phyloP scores from a whole-genome alignment of 2,888 invertebrate genomes.

The Lycophotia porphyrea region DNA sequence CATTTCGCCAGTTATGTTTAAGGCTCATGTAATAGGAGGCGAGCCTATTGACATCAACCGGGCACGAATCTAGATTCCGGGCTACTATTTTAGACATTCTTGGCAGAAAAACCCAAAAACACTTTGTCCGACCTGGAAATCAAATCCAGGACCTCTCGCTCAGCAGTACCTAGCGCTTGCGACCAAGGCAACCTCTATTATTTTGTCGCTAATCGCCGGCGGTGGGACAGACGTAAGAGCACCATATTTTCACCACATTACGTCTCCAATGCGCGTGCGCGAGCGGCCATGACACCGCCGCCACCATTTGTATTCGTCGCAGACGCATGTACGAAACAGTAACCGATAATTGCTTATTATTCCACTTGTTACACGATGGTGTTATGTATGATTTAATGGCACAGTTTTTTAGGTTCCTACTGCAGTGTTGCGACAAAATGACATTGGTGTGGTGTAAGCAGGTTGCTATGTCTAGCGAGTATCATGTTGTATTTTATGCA shows the following conservation, averaged over 20 bases:
- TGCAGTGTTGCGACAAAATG: constrained; percentile 54
- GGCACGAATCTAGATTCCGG: neutral
- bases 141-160: neutral
- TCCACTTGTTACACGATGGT: constrained; percentile 69
- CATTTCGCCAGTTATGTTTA: neutral
- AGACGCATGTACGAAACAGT: constrained; percentile 58
- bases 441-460: constrained; percentile 28
- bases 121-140: neutral
- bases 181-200: neutral
- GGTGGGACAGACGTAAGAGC: neutral
- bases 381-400: constrained; percentile 66
- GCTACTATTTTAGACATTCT: neutral
- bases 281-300: constrained; percentile 76
- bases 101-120: neutral
- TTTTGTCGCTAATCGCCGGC: neutral
- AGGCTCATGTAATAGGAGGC: neutral
- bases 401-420: constrained; percentile 48
- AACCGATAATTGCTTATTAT: constrained; percentile 76
- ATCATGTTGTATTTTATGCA: neutral
- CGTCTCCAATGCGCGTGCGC: constrained; percentile 67
- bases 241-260: constrained; percentile 73
- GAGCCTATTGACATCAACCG: neutral
- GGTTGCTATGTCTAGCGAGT: neutral
- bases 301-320: constrained; percentile 75
- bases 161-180: neutral